Evolutionary conservation across 2,888 invertebrate species (phyloP), one percentile per base, ranked within the genome.

Genomic region (Volucella zonaria): DNA sequence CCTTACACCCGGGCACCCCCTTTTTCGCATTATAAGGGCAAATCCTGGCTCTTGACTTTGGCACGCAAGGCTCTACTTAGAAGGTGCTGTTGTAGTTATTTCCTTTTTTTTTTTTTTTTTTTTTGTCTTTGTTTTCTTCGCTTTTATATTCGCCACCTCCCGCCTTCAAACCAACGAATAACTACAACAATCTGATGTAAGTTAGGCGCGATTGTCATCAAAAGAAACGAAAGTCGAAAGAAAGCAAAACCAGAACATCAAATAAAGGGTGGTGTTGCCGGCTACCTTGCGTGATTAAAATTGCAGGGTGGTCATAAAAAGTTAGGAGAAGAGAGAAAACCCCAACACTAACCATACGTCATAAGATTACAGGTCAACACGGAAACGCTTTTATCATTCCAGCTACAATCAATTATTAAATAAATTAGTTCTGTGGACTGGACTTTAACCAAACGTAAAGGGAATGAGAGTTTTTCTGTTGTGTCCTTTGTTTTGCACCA

Each of bases 201-300:
- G 61, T 76, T 59, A 67, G 51, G 67, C 51, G 38, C 59, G 51
- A 58, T 75, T 12, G 38, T 61, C 45, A 45, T 61, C 49, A 49
- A 64, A 23, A 23, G 62, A 40, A 31, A 49, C 15, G 11, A 31
- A 47, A 58, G 12, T 23, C 0, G 18, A 2, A 31, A 12, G 10
- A 43, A 56, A 31, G n/a, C 45, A 38, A 59, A 71, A 71, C 18
- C 15, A n/a, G n/a, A 31, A 31, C 31, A 6, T 38, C 31, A 56
- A 11, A 4, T 45, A 14, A 8, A 12, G 31, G 54, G 62, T 14
- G 14, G n/a, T 14, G 23, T 45, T 77, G 47, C 49, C 70, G 64
- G 70, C 54, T 61, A 70, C 23, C 52, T 64, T 78, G 70, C 78
- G 78, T 78, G 70, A 70, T 78, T 42, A 51, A 78, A 77, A 70